Conservation (phyloP, 2,888 invertebrate species). For the Bimastos eiseni region DNA sequence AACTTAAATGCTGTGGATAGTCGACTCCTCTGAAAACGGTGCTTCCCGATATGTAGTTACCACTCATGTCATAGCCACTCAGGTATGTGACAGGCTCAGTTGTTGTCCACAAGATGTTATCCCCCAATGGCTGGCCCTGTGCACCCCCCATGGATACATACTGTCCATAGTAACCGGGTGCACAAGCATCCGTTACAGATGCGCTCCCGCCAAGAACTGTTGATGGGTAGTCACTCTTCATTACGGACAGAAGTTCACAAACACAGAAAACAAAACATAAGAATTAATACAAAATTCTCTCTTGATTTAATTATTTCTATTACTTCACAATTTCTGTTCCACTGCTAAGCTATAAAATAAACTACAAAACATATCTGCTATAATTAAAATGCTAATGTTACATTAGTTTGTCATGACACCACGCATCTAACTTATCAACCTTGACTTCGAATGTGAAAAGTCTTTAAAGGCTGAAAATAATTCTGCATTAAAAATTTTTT, state of each 20-base stretch:
- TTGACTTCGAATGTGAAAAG: neutral
- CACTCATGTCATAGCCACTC: slow-evolving; percentile 17
- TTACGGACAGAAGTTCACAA: neutral
- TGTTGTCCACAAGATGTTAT: slow-evolving; percentile 21
- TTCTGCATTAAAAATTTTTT: neutral
- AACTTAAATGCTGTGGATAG: slow-evolving; percentile 7
- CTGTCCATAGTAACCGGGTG: neutral
- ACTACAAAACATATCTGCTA: neutral
- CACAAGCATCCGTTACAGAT: neutral
- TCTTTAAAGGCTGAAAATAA: neutral
- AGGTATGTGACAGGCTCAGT: slow-evolving; percentile 18
- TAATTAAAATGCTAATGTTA: neutral
- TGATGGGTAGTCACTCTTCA: slow-evolving; percentile 6
- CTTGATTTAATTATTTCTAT: neutral
- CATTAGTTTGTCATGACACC: neutral
- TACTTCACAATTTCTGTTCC: neutral
- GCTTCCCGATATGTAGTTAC: slow-evolving; percentile 22
- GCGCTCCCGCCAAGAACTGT: neutral
- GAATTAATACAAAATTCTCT: neutral
- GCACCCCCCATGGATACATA: neutral
- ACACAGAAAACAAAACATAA: neutral
- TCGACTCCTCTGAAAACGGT: slow-evolving; percentile 17
- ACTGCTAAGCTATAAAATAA: neutral
- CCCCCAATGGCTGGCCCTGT: slow-evolving; percentile 15
- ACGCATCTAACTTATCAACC: neutral